Percentiles rank a stretch among this genome's conserved stretches.
Evolutionary conservation across 2,888 invertebrate species (phyloP).

Genomic region (Dusona sp.): DNA sequence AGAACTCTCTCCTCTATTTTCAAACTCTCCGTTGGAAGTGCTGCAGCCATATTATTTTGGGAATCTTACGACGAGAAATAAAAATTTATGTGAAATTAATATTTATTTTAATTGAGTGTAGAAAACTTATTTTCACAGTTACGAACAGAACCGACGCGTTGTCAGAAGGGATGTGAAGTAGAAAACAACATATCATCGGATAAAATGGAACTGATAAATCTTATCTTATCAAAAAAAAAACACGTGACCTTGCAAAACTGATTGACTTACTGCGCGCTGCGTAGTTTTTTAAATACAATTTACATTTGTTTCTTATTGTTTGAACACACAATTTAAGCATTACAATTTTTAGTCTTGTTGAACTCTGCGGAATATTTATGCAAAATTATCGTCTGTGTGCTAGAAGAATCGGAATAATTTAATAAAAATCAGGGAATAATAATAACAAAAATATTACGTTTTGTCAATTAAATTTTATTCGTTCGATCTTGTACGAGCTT

Average conservation of each 20-base stretch:
- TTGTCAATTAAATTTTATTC: background rate
- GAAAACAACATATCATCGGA: background rate
- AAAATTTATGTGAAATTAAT: background rate
- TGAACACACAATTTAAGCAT: background rate
- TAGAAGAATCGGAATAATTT: background rate
- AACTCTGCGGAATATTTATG: background rate
- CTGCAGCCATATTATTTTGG: constrained; percentile 48
- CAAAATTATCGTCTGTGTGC: background rate
- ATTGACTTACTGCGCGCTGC: constrained; percentile 22
- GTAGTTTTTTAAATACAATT: background rate
- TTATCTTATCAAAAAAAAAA: constrained; percentile 51
- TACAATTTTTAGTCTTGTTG: background rate
- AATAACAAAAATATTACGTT: constrained; percentile 2
- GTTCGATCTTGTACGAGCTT: background rate
- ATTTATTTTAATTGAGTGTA: background rate
- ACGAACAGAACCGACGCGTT: background rate
- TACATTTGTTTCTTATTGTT: background rate
- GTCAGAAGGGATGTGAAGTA: background rate
- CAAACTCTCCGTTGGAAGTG: constrained; percentile 63
- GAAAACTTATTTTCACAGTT: background rate
- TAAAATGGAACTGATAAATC: background rate
- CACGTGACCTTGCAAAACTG: constrained; percentile 18
- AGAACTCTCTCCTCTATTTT: constrained; percentile 75
- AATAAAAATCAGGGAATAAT: background rate
- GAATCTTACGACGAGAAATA: background rate